Conservation (phyloP, 2,113 vertebrate species). For the Tachysurus vachellii region DNA sequence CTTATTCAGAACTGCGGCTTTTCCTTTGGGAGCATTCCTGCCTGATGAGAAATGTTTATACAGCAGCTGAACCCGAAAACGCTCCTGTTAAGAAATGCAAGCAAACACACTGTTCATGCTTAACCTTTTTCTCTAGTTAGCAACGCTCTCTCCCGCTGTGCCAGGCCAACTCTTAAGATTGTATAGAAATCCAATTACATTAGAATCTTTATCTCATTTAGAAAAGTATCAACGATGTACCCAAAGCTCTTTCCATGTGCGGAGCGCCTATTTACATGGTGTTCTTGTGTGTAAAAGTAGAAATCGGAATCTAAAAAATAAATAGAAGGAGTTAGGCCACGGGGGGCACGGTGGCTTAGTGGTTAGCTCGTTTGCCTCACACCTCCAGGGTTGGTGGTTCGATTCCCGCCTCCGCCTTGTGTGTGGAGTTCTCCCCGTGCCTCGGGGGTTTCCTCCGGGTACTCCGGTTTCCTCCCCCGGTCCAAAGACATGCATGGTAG, state of each 20-base stretch:
- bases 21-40: conserved; percentile 39
- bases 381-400: no score
- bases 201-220: not conserved
- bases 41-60: conserved; percentile 45
- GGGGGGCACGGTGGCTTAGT: no score
- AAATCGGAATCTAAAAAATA: not conserved
- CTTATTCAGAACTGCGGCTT: conserved; percentile 1
- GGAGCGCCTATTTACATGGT: not conserved
- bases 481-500: no score
- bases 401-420: no score
- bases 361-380: no score
- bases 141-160: not conserved
- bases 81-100: conserved; percentile 32
- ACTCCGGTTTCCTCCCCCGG: no score
- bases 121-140: conserved; percentile 2
- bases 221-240: not conserved
- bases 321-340: not conserved
- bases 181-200: not conserved
- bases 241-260: not conserved
- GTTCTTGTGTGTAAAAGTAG: not conserved
- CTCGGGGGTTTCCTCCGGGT: no score
- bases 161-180: not conserved
- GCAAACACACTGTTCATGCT: not conserved
- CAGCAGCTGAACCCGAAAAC: conserved; percentile 38
- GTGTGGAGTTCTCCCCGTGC: no score